Evolutionary conservation across 2,888 invertebrate genomes (phyloP).

Genomic region (Orthosia gothica): DNA sequence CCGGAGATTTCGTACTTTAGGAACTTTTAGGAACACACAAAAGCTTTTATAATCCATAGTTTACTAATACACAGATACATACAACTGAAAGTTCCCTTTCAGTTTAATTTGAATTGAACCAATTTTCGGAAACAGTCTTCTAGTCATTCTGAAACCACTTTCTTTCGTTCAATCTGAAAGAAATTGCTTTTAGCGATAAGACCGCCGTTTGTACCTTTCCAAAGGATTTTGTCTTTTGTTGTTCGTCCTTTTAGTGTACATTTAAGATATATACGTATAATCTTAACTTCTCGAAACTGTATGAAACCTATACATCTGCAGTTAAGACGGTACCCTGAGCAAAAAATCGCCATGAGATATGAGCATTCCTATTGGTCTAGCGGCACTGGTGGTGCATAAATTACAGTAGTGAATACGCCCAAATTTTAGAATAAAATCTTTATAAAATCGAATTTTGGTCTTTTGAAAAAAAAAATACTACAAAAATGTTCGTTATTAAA

Average conservation of each 20-base stretch:
- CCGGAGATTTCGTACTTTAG: slow-evolving; percentile 25
- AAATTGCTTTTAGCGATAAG: slow-evolving; percentile 5
- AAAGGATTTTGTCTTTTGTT: background rate
- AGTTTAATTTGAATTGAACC: background rate
- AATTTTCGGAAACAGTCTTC: background rate
- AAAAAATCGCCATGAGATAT: too few species aligned
- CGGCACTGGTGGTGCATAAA: too few species aligned
- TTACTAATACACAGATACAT: slow-evolving; percentile 36
- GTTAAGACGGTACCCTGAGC: too few species aligned
- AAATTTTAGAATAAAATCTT: too few species aligned
- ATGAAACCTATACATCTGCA: slow-evolving; percentile 22
- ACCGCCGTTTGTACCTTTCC: background rate
- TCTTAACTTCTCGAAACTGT: slow-evolving; percentile 10
- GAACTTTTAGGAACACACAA: slow-evolving; percentile 39
- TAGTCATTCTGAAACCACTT: slow-evolving; percentile 16
- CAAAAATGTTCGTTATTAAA: too few species aligned
- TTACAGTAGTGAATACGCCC: too few species aligned
- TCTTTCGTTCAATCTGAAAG: background rate
- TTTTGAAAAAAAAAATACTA: too few species aligned
- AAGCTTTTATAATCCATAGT: slow-evolving; percentile 50
- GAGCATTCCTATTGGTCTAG: too few species aligned
- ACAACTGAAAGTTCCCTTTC: background rate
- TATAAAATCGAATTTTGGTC: too few species aligned
- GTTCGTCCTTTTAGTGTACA: background rate
- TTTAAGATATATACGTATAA: slow-evolving; percentile 10